Conservation (phyloP, 2,113 vertebrate genomes). For the Crotophaga sulcirostris region DNA sequence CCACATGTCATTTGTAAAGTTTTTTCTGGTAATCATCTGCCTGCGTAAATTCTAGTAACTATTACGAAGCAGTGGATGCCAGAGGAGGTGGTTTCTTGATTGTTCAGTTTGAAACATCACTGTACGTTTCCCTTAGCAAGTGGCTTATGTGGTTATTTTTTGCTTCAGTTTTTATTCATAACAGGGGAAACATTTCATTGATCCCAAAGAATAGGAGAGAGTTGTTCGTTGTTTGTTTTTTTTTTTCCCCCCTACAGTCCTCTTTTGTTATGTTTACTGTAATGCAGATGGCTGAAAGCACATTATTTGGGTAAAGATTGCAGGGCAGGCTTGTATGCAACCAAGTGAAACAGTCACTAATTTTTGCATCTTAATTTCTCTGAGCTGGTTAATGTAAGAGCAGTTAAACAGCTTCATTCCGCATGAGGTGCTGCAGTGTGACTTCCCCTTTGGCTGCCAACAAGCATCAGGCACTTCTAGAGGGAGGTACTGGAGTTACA, state of each 20-base stretch:
- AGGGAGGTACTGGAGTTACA: background rate
- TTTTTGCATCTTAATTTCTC: conserved; percentile 10
- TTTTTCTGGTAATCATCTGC: background rate
- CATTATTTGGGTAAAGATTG: background rate
- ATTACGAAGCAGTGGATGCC: background rate
- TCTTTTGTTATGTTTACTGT: background rate
- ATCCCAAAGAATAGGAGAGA: background rate
- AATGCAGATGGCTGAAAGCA: background rate
- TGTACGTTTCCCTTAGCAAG: background rate
- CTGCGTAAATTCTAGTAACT: background rate
- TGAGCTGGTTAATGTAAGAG: background rate
- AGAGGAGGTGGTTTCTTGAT: background rate
- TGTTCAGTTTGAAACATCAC: background rate
- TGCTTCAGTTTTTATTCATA: background rate
- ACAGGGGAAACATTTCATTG: background rate
- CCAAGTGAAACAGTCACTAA: background rate
- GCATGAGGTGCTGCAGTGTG: background rate
- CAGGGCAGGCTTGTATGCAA: background rate
- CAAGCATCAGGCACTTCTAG: background rate
- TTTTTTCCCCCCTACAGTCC: background rate
- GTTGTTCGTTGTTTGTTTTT: background rate
- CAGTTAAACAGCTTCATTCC: background rate
- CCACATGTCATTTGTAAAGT: background rate
- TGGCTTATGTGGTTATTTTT: background rate
- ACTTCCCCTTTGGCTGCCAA: background rate